Evolutionary conservation across 2,888 invertebrate genomes (phyloP).

Genomic region (Ormyrus thymus): DNA sequence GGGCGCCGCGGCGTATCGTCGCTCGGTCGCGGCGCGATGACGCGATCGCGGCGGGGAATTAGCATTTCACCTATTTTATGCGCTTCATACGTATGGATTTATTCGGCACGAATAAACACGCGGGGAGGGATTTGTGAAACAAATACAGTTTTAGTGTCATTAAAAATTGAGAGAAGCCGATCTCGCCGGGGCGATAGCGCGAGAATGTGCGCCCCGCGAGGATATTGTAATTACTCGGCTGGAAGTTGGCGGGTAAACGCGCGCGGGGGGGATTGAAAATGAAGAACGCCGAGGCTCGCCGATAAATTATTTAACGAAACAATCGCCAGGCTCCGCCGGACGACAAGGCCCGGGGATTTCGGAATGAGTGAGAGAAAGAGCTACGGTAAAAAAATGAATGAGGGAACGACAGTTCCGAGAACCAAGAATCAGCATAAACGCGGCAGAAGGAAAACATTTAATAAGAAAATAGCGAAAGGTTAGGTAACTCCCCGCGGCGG

Average conservation of each 20-base stretch:
- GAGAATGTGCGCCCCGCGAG: not conserved
- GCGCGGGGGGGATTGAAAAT: too few relatives aligned
- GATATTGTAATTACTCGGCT: too few relatives aligned
- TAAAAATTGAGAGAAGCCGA: constrained; percentile 38
- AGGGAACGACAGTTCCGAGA: constrained; percentile 9
- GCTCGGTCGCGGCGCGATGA: not conserved
- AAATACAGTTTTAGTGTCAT: constrained; percentile 37
- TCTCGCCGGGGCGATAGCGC: not conserved
- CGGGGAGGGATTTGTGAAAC: constrained; percentile 25
- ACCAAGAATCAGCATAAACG: constrained; percentile 1
- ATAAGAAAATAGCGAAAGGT: constrained; percentile 13
- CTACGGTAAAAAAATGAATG: not conserved
- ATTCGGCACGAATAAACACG: constrained; percentile 41
- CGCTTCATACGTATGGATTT: constrained; percentile 40
- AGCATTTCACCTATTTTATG: constrained; percentile 42
- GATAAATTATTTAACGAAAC: constrained; percentile 43
- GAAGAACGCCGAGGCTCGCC: not conserved
- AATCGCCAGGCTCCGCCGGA: not conserved
- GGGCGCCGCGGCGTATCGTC: not conserved
- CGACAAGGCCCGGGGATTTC: constrained; percentile 16
- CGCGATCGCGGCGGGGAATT: constrained; percentile 14
- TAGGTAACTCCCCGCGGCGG: not conserved
- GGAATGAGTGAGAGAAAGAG: not conserved
- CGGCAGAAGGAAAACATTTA: not conserved
- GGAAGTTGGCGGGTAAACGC: too few relatives aligned